Evolutionary conservation across 2,888 invertebrate species (phyloP).

Genomic region (Dicyrtoma fusca): DNA sequence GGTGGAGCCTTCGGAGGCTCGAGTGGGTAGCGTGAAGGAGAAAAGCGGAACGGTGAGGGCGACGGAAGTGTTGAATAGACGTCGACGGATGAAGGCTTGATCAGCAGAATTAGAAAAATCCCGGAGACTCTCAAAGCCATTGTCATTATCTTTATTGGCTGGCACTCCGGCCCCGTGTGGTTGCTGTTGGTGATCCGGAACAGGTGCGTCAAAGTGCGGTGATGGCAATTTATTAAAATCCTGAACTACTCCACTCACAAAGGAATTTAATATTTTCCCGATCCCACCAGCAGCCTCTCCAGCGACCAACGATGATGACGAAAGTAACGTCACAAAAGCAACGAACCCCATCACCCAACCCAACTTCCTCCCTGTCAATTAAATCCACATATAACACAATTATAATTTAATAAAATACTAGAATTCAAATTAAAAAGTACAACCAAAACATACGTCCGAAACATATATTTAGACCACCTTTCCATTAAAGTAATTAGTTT

Average conservation of each 20-base stretch:
- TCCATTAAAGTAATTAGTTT: too few relatives aligned
- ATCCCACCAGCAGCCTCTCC: slow-evolving; percentile 12
- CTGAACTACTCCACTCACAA: not conserved
- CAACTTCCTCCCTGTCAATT: too few relatives aligned
- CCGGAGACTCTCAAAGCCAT: slow-evolving; percentile 36
- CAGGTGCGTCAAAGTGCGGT: slow-evolving; percentile 1
- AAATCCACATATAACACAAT: too few relatives aligned
- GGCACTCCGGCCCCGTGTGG: not conserved
- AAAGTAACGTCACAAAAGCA: slow-evolving; percentile 12
- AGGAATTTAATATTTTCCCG: not conserved
- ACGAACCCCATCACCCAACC: not conserved
- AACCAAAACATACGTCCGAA: too few relatives aligned
- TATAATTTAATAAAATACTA: too few relatives aligned
- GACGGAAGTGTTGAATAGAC: slow-evolving; percentile 54
- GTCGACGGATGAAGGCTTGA: slow-evolving; percentile 45
- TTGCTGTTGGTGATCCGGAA: not conserved
- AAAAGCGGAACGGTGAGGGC: slow-evolving; percentile 54
- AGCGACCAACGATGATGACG: not conserved
- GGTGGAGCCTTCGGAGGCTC: slow-evolving; percentile 51
- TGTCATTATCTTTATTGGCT: not conserved
- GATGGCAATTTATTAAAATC: slow-evolving; percentile 22
- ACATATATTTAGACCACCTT: not conserved
- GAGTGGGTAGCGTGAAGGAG: slow-evolving; percentile 52
- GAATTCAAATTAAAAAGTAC: too few relatives aligned
- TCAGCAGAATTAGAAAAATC: slow-evolving; percentile 37